Conservation (phyloP, 2,113 vertebrate species). For the Hypocryptadius cinnamomeus region DNA sequence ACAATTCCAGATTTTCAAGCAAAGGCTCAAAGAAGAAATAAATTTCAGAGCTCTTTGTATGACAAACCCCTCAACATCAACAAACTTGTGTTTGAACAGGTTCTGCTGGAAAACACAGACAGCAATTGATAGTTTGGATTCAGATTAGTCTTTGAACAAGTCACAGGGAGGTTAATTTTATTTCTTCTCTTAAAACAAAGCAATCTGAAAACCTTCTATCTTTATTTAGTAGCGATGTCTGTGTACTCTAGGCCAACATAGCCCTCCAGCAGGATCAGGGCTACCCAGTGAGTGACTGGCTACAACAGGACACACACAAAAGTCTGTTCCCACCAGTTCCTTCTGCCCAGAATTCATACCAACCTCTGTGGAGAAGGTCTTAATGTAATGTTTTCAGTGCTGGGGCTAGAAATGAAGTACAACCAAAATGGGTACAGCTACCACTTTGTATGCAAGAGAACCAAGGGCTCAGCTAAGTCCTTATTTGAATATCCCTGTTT, state of each 20-base stretch:
- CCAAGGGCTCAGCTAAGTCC: not conserved
- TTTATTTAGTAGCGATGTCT: not conserved
- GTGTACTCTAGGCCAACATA: fast-evolving
- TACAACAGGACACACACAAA: fast-evolving
- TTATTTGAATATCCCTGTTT: not conserved
- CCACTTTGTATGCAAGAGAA: not conserved
- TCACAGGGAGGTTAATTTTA: not conserved
- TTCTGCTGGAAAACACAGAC: not conserved
- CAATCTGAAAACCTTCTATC: not conserved
- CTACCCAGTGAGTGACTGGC: not conserved
- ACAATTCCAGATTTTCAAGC: not conserved
- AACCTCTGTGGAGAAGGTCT: not conserved
- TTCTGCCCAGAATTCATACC: not conserved
- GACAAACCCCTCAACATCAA: not conserved
- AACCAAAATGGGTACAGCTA: not conserved
- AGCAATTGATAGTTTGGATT: not conserved
- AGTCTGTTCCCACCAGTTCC: not conserved
- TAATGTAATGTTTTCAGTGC: not conserved
- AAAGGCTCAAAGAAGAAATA: not conserved
- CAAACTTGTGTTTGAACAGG: not conserved
- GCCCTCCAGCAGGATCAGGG: not conserved
- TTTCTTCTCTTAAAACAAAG: not conserved
- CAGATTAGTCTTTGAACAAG: not conserved
- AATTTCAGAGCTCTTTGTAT: not conserved
- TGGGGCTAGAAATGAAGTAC: not conserved